Evolutionary conservation across 2,797 vertebrate genomes (phyloP).

Genomic region (Molossus molossus): DNA sequence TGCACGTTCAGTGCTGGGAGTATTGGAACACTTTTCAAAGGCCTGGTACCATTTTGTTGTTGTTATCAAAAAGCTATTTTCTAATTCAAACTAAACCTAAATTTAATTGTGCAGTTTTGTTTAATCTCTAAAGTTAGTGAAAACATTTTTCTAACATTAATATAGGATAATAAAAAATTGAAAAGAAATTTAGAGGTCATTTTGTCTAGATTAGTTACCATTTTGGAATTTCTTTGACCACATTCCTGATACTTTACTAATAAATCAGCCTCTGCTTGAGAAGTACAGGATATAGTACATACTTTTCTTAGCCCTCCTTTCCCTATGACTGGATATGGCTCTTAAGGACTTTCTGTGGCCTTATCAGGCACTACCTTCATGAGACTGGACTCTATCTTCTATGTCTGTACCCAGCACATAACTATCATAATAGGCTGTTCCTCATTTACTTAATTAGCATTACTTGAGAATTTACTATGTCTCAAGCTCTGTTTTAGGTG

Average conservation of each 20-base stretch:
- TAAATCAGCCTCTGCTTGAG: conserved; percentile 39
- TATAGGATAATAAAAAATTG: conserved; percentile 18
- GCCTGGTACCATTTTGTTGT: background rate
- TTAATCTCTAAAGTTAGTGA: conserved; percentile 31
- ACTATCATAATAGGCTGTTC: conserved; percentile 5
- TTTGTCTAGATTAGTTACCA: conserved; percentile 38
- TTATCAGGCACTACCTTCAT: background rate
- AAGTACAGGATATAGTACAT: background rate
- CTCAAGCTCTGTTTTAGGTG: background rate
- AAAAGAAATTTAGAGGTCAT: conserved; percentile 24
- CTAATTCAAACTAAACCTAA: conserved; percentile 43
- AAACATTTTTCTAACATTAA: background rate
- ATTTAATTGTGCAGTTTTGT: background rate
- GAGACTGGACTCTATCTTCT: background rate
- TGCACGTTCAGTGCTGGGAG: background rate
- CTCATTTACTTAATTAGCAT: conserved; percentile 16
- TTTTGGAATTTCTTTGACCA: conserved; percentile 41
- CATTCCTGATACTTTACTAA: background rate
- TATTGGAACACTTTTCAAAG: conserved; percentile 20
- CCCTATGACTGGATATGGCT: conserved; percentile 10
- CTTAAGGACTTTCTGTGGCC: background rate
- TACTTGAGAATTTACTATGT: conserved; percentile 10
- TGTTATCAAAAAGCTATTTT: conserved; percentile 63
- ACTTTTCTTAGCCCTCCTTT: background rate
- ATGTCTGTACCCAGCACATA: background rate